These are phyloP conservation scores for Takifugu bimaculatus DNA, from an alignment of 2,113 vertebrate genomes.

Conservation along the genomic window DNA sequence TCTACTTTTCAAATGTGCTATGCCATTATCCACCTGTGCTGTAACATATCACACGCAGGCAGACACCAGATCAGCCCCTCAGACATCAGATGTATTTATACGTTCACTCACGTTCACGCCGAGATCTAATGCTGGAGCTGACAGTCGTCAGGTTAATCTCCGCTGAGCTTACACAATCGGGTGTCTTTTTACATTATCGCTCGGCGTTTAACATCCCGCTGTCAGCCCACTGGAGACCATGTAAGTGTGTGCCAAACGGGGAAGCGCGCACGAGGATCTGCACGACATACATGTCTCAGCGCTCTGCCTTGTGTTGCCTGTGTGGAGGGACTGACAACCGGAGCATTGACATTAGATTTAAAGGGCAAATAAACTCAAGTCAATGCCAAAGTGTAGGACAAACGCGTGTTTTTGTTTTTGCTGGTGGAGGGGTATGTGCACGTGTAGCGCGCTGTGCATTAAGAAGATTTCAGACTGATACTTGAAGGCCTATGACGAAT, in stretches of 20 bases:
- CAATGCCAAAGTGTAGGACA: too few relatives aligned
- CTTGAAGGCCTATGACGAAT: constrained; percentile 51
- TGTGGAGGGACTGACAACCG: background rate
- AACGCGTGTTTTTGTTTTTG: too few relatives aligned
- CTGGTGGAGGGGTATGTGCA: background rate
- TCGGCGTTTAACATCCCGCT: constrained; percentile 52
- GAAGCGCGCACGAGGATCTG: constrained; percentile 16
- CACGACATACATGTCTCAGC: constrained; percentile 20
- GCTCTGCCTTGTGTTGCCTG: constrained; percentile 8
- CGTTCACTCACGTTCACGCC: constrained; percentile 50
- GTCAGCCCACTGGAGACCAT: constrained; percentile 43
- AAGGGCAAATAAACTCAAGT: too few relatives aligned
- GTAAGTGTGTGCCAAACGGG: constrained; percentile 19
- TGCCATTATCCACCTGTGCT: constrained; percentile 29
- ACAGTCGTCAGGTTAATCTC: constrained; percentile 74
- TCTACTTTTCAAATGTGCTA: constrained; percentile 34
- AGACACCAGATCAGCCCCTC: constrained; percentile 53
- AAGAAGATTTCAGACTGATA: constrained; percentile 49
- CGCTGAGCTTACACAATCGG: constrained; percentile 63
- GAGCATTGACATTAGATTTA: too few relatives aligned
- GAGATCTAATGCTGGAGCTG: constrained; percentile 50
- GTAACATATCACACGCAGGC: constrained; percentile 26
- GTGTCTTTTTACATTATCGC: constrained; percentile 65
- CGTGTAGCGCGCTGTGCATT: background rate
- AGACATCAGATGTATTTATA: constrained; percentile 64